These are phyloP conservation scores for Zapornia atra DNA, from an alignment of 2,113 vertebrate species.

Conservation along the genomic window DNA sequence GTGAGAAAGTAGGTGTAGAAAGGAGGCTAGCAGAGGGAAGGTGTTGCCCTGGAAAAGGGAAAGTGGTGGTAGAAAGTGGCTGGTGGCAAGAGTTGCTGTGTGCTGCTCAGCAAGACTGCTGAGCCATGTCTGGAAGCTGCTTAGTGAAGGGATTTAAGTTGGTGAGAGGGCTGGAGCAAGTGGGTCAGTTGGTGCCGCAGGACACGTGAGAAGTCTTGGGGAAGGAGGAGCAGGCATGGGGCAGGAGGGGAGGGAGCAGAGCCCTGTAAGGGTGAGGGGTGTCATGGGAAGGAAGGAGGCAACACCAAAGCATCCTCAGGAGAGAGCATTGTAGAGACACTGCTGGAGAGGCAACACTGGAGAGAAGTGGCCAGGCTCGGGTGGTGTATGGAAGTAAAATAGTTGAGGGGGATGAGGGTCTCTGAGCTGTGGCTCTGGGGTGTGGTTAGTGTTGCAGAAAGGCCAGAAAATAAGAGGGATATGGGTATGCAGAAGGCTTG, in stretches of 20 bases:
- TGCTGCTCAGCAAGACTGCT: not conserved
- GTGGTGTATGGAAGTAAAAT: not conserved
- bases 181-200: not conserved
- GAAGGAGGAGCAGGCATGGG: not conserved
- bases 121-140: not conserved
- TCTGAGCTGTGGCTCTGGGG: not conserved
- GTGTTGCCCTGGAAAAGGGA: not conserved
- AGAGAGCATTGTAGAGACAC: not conserved
- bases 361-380: not conserved
- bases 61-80: not conserved
- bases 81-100: not conserved
- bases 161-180: not conserved
- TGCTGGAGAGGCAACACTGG: not conserved
- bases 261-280: not conserved
- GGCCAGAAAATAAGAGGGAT: not conserved
- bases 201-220: not conserved
- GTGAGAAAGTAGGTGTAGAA: not conserved
- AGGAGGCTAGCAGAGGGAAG: not conserved
- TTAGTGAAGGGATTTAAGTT: not conserved
- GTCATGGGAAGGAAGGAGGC: not conserved
- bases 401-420: not conserved
- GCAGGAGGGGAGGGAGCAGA: accelerated
- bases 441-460: not conserved
- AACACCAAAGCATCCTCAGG: not conserved
- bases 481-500: not conserved